Evolutionary conservation across 2,888 invertebrate species (phyloP).

Genomic region (Agonopterix alstromeriana): DNA sequence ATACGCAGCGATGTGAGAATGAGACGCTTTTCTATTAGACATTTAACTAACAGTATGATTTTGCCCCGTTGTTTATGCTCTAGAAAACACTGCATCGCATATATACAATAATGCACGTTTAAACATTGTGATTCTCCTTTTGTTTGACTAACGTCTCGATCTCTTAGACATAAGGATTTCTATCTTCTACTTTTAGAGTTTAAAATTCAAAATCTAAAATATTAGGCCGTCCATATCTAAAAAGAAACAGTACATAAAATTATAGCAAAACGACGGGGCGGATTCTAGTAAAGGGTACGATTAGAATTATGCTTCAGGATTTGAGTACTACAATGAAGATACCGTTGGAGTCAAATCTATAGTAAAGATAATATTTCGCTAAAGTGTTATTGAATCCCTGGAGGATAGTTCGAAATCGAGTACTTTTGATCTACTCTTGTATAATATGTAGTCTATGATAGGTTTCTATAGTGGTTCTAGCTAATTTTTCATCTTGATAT

Average conservation of each 20-base stretch:
- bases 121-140: not conserved
- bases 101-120: not conserved
- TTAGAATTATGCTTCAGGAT: conserved; percentile 5
- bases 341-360: too few relatives aligned
- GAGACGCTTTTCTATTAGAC: conserved; percentile 62
- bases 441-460: conserved; percentile 58
- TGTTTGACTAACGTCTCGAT: conserved; percentile 17
- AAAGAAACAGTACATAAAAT: conserved; percentile 12
- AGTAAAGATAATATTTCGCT: too few relatives aligned
- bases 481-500: conserved; percentile 52
- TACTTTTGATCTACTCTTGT: conserved; percentile 64
- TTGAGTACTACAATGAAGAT: too few relatives aligned
- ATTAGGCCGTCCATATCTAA: conserved; percentile 53
- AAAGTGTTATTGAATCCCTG: conserved; percentile 7
- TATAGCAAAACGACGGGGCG: conserved; percentile 29
- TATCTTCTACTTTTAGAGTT: conserved; percentile 19
- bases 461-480: conserved; percentile 58
- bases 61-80: conserved; percentile 37
- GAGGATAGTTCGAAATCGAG: conserved; percentile 6
- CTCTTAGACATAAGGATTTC: conserved; percentile 40
- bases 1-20: conserved; percentile 54
- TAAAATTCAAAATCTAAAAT: conserved; percentile 11
- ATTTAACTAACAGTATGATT: conserved; percentile 33
- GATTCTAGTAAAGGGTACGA: conserved; percentile 42
- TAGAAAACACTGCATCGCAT: not conserved